These are phyloP conservation scores for Eucidaris tribuloides DNA, from an alignment of 35 echinoderm and acorn worm genomes.

Conservation along the genomic window DNA sequence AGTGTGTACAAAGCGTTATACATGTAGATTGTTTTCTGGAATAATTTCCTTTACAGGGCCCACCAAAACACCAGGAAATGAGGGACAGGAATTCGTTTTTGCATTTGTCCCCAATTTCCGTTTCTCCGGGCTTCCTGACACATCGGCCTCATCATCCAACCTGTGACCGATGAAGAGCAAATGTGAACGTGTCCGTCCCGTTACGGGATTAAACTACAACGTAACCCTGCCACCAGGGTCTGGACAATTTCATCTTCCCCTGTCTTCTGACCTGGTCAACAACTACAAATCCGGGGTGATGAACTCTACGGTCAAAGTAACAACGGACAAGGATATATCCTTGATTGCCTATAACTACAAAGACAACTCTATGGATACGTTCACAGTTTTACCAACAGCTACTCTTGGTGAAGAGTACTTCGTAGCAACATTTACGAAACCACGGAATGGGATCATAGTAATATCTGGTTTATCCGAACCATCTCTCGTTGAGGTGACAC, in stretches of 20 bases:
- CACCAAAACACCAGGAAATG: too few species aligned
- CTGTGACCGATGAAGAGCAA: not conserved
- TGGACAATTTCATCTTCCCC: not conserved
- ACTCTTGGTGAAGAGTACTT: slow-evolving; percentile 10
- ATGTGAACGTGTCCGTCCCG: not conserved
- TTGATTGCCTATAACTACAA: not conserved
- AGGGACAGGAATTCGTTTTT: slow-evolving; percentile 6
- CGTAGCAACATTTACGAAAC: not conserved
- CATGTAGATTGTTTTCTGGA: too few species aligned
- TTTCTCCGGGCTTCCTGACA: too few species aligned
- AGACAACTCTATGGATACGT: not conserved
- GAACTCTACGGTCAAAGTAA: not conserved
- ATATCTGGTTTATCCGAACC: not conserved
- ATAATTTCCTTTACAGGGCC: too few species aligned
- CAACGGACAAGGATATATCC: not conserved
- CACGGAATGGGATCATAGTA: not conserved
- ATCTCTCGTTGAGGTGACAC: not conserved
- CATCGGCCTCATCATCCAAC: not conserved
- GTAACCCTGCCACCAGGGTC: not conserved
- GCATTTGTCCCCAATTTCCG: not conserved
- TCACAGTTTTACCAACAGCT: slow-evolving; percentile 1
- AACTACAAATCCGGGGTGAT: not conserved
- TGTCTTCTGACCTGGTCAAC: not conserved
- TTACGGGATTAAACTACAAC: not conserved
- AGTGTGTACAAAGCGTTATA: too few species aligned